These are phyloP conservation scores for Phainopepla nitens DNA, from an alignment of 2,113 vertebrate genomes.

Conservation along the genomic window DNA sequence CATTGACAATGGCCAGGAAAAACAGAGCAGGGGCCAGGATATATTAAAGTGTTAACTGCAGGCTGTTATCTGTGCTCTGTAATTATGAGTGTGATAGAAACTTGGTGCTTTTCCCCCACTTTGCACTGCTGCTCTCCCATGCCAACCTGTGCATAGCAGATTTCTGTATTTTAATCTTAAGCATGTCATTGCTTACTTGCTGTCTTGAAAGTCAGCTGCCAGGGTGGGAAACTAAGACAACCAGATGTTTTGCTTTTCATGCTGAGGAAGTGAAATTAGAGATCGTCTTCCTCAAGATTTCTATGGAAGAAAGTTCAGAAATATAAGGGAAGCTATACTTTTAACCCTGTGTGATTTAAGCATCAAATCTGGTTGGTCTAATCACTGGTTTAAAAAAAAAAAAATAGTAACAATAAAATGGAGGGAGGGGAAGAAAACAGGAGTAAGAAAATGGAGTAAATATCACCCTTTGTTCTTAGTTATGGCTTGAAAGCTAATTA, in stretches of 20 bases:
- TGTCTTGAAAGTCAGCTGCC: conserved; percentile 20
- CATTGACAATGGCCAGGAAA: not conserved
- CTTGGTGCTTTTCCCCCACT: not conserved
- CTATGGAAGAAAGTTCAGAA: conserved; percentile 38
- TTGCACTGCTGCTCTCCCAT: not conserved
- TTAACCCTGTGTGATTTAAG: not conserved
- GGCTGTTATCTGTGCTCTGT: not conserved
- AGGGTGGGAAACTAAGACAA: conserved; percentile 27
- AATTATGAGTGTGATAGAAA: conserved; percentile 31
- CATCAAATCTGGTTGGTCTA: not conserved
- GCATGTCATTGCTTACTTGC: conserved; percentile 20
- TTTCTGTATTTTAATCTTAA: conserved; percentile 24
- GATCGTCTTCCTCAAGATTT: conserved; percentile 34
- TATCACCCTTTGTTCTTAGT: not conserved
- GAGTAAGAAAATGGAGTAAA: not conserved
- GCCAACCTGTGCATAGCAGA: not conserved
- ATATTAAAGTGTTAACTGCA: conserved; percentile 13
- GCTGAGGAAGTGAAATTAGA: conserved; percentile 62
- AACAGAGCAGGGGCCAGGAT: not conserved
- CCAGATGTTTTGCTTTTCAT: conserved; percentile 58
- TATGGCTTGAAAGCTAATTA: not conserved
- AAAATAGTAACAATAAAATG: rapidly evolving
- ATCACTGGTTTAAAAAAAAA: not conserved
- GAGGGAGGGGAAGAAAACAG: not conserved
- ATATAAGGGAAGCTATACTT: not conserved